Evolutionary conservation across 2,888 invertebrate species (phyloP).

Genomic region (Bombylius major): DNA sequence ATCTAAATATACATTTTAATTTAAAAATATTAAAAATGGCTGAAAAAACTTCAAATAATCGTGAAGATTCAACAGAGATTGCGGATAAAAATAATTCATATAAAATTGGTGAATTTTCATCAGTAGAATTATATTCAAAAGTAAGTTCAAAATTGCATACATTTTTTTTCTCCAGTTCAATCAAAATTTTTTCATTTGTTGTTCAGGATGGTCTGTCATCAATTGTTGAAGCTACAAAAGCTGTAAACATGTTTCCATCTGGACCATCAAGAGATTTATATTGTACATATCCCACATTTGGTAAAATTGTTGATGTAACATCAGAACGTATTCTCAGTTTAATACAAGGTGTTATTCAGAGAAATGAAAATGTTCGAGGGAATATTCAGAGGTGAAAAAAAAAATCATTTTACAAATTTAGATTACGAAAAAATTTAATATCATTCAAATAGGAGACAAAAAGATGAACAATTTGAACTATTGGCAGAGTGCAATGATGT

Average conservation of each 20-base stretch:
- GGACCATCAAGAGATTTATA: constrained; percentile 61
- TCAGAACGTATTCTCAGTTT: constrained; percentile 49
- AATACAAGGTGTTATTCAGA: constrained; percentile 41
- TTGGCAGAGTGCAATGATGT: constrained; percentile 72
- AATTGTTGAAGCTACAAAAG: constrained; percentile 54
- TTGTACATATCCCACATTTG: constrained; percentile 63
- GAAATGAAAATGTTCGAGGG: constrained; percentile 42
- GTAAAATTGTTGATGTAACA: constrained; percentile 49
- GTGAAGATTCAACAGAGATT: not conserved
- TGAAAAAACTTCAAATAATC: not conserved
- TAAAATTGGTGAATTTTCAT: constrained; percentile 9
- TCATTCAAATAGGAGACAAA: constrained; percentile 33
- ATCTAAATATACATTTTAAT: too few relatives aligned
- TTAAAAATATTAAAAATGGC: too few relatives aligned
- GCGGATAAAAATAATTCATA: not conserved
- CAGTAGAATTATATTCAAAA: constrained; percentile 26
- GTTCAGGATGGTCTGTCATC: constrained; percentile 43
- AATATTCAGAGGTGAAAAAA: constrained; percentile 39
- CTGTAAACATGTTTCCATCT: constrained; percentile 57
- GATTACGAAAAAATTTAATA: not conserved
- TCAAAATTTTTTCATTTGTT: not conserved
- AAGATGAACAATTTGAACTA: constrained; percentile 60
- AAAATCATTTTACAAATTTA: not conserved
- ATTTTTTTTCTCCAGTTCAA: not conserved
- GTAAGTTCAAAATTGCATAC: constrained; percentile 15